Evolutionary conservation across 1,140 invertebrate genomes (phyloP).

Genomic region (Cardiocondyla obscurior): DNA sequence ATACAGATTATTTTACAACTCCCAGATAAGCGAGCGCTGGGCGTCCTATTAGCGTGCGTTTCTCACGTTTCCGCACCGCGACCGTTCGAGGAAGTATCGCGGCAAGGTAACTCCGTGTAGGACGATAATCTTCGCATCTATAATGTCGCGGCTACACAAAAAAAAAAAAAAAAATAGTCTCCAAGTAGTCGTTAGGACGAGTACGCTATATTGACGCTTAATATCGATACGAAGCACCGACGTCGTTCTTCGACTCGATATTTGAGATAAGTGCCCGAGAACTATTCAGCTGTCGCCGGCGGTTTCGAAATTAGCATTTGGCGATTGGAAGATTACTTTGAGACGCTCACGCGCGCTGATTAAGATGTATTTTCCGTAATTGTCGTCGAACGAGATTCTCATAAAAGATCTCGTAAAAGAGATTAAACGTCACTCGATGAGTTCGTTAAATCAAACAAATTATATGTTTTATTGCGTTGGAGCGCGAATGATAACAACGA

Average conservation of each 20-base stretch:
- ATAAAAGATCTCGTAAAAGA: no score
- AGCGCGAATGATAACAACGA: no score
- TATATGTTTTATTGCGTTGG: no score
- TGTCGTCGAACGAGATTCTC: neutral
- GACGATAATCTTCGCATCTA: conserved; percentile 23
- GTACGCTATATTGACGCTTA: conserved; percentile 26
- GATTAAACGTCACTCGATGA: no score
- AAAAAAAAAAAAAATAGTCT: no score
- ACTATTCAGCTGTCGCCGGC: neutral
- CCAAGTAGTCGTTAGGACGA: neutral
- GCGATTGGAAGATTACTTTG: neutral
- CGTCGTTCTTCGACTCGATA: neutral
- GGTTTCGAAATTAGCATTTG: neutral
- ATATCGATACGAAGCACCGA: neutral
- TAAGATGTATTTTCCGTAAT: neutral
- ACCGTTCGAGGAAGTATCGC: conserved; percentile 6
- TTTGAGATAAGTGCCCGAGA: neutral
- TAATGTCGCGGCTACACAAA: neutral
- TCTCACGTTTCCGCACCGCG: conserved; percentile 30
- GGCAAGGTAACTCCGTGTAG: neutral
- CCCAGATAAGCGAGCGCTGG: conserved; percentile 10
- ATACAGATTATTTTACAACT: conserved; percentile 41
- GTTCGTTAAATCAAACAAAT: no score
- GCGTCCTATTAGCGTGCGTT: conserved; percentile 29
- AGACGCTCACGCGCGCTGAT: neutral